These are phyloP conservation scores for Mesoligia furuncula DNA, from an alignment of 2,888 invertebrate species.

Conservation along the genomic window DNA sequence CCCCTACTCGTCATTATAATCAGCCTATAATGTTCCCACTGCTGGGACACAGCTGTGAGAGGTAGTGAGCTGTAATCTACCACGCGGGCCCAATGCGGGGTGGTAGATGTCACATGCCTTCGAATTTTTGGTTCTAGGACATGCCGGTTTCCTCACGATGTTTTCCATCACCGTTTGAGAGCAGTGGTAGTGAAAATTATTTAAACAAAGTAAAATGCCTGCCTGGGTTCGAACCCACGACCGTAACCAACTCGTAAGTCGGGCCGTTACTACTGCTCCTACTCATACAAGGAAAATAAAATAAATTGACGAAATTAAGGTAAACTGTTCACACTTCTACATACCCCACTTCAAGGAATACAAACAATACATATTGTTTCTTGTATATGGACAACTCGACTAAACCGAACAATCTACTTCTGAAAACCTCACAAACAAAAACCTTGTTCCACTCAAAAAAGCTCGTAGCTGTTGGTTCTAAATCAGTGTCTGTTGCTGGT, in stretches of 20 bases:
- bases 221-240: neutral
- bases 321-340: neutral
- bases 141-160: too few relatives aligned
- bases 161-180: neutral
- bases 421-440: conserved; percentile 14
- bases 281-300: neutral
- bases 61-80: neutral
- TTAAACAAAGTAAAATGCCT: neutral
- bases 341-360: neutral
- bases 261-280: neutral
- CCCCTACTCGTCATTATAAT: too few relatives aligned
- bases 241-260: neutral
- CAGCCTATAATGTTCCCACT: too few relatives aligned
- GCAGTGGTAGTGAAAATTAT: neutral
- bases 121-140: too few relatives aligned
- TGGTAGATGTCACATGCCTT: neutral
- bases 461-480: conserved; percentile 21
- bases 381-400: neutral
- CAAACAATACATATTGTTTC: neutral
- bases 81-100: neutral
- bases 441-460: neutral
- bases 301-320: neutral
- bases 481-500: conserved; percentile 46
- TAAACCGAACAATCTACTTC: too few relatives aligned
- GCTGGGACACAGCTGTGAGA: too few relatives aligned